Conservation (phyloP, 2,113 vertebrate species). For the Melanerpes formicivorus region DNA sequence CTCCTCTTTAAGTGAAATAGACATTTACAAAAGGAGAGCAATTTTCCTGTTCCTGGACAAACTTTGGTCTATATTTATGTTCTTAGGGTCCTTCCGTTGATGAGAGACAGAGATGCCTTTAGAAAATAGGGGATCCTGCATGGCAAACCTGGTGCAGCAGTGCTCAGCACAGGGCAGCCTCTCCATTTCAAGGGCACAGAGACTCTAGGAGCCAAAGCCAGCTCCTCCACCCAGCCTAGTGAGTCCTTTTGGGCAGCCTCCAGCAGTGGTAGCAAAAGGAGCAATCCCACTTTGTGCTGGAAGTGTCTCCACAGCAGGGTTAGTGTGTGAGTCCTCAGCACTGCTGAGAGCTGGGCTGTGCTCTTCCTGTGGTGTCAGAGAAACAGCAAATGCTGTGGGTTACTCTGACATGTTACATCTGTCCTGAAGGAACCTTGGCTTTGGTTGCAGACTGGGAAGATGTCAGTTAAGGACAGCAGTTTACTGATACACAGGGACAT, state of each 20-base stretch:
- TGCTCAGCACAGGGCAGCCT: neutral
- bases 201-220: neutral
- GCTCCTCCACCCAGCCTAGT: neutral
- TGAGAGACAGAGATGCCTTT: neutral
- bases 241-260: neutral
- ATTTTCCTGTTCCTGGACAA: neutral
- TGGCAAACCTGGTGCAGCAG: neutral
- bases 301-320: neutral
- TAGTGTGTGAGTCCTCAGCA: neutral
- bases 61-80: neutral
- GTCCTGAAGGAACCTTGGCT: neutral
- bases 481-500: neutral
- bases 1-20: neutral
- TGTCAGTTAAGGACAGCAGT: neutral
- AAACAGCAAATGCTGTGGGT: neutral
- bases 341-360: neutral
- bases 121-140: neutral
- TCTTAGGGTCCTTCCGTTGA: neutral
- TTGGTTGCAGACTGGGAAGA: neutral
- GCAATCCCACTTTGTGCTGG: neutral
- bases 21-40: neutral
- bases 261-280: neutral
- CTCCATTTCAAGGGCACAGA: neutral
- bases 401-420: neutral
- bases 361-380: neutral